Evolutionary conservation across 2,113 vertebrate genomes (phyloP).

Genomic region (Pluvialis apricaria): DNA sequence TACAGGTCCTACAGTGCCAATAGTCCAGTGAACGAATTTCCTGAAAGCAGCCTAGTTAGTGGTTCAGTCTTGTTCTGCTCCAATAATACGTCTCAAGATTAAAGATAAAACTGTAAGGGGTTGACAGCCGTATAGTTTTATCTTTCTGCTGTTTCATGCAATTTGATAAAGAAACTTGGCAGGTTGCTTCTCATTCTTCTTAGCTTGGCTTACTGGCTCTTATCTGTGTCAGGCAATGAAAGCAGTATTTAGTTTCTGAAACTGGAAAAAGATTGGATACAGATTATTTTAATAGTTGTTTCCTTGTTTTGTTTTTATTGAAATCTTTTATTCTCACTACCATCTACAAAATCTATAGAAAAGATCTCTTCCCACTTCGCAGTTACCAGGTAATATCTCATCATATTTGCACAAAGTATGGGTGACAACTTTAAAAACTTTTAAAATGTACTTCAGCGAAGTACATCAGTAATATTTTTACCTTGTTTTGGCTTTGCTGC

Average conservation of each 20-base stretch:
- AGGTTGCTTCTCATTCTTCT: neutral
- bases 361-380: neutral
- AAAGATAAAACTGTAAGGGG: neutral
- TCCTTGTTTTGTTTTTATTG: neutral
- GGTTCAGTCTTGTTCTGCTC: neutral
- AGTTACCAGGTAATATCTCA: neutral
- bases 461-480: neutral
- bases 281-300: neutral
- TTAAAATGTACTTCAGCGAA: neutral
- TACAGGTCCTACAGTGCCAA: accelerated
- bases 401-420: neutral
- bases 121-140: neutral
- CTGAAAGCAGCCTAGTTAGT: neutral
- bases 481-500: neutral
- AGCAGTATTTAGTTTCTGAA: neutral
- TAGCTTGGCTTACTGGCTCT: neutral
- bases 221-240: neutral
- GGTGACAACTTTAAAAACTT: neutral
- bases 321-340: neutral
- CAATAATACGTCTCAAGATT: neutral
- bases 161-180: conserved; percentile 6
- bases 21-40: neutral
- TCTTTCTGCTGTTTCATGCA: neutral
- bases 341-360: neutral
- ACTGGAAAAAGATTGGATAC: neutral